phyloP scores from a whole-genome alignment of 2,888 invertebrate species.

The Zaprionus lineosus region DNA sequence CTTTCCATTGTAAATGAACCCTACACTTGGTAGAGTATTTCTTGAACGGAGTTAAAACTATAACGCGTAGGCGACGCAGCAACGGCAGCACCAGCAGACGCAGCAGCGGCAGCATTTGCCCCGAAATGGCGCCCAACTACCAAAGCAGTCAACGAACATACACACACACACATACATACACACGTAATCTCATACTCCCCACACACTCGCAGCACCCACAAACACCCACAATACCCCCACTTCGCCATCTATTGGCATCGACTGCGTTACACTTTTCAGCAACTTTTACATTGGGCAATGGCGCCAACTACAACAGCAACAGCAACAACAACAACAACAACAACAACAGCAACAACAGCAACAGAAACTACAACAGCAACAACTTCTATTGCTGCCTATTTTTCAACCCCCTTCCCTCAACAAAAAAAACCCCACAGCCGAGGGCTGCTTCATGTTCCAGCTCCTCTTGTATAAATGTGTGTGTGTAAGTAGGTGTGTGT shows the following conservation, averaged over 20 bases:
- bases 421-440: constrained; percentile 13
- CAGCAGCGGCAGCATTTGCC: no score
- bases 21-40: constrained; percentile 18
- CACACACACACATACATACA: no score
- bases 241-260: constrained; percentile 22
- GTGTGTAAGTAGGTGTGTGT: constrained; percentile 4
- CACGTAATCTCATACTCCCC: no score
- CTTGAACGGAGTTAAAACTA: constrained; percentile 69
- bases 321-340: constrained; percentile 25
- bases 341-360: constrained; percentile 38
- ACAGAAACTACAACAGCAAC: constrained; percentile 12
- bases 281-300: constrained; percentile 69
- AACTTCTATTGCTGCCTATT: constrained; percentile 53
- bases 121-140: constrained; percentile 6
- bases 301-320: constrained; percentile 66
- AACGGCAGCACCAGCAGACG: constrained; percentile 31
- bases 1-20: neutral
- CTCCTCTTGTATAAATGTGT: constrained; percentile 9
- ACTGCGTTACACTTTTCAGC: constrained; percentile 73
- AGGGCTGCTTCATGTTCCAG: constrained; percentile 41
- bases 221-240: constrained; percentile 1
- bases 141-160: constrained; percentile 17
- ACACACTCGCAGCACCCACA: neutral
- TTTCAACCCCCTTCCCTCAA: constrained; percentile 46
- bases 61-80: constrained; percentile 75